A percentile compares a stretch with the other conserved stretches of the same genome.
Conservation (phyloP, 2,888 invertebrate genomes). For the Leptinotarsa haldemani region DNA sequence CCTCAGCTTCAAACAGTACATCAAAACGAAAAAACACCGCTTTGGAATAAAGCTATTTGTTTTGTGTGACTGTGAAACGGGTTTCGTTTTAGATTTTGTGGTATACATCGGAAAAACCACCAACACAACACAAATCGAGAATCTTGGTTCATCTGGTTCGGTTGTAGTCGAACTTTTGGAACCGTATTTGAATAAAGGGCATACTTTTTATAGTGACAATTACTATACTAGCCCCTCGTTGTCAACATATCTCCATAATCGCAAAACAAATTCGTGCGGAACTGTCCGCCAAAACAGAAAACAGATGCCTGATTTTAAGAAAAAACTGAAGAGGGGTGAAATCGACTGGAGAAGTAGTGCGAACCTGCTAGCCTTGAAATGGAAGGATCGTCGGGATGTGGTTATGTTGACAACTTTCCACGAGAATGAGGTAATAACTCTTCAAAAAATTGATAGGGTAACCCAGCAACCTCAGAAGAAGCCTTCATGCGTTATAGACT, state of each 20-base stretch:
- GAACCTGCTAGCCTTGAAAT: constrained; percentile 52
- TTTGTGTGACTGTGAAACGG: constrained; percentile 27
- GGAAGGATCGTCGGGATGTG: constrained; percentile 58
- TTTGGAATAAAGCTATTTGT: constrained; percentile 24
- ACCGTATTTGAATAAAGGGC: constrained; percentile 31
- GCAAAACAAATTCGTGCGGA: constrained; percentile 41
- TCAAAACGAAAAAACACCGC: neutral
- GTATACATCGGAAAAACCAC: constrained; percentile 24
- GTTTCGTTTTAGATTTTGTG: constrained; percentile 18
- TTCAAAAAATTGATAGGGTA: constrained; percentile 43
- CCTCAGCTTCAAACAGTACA: neutral
- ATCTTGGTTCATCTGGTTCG: constrained; percentile 31
- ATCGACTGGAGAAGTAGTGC: constrained; percentile 32
- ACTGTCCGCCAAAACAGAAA: constrained; percentile 30
- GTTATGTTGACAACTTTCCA: constrained; percentile 52
- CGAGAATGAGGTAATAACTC: constrained; percentile 45
- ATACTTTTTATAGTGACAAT: constrained; percentile 30
- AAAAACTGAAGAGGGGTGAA: constrained; percentile 41
- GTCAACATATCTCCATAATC: constrained; percentile 33
- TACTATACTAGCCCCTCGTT: constrained; percentile 14
- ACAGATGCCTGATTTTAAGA: constrained; percentile 40
- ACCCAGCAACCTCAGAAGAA: constrained; percentile 22
- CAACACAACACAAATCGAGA: constrained; percentile 1
- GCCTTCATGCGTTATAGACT: constrained; percentile 49
- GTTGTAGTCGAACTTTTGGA: constrained; percentile 28